Conservation (phyloP, 2,113 vertebrate species). For the Oryctolagus cuniculus region DNA sequence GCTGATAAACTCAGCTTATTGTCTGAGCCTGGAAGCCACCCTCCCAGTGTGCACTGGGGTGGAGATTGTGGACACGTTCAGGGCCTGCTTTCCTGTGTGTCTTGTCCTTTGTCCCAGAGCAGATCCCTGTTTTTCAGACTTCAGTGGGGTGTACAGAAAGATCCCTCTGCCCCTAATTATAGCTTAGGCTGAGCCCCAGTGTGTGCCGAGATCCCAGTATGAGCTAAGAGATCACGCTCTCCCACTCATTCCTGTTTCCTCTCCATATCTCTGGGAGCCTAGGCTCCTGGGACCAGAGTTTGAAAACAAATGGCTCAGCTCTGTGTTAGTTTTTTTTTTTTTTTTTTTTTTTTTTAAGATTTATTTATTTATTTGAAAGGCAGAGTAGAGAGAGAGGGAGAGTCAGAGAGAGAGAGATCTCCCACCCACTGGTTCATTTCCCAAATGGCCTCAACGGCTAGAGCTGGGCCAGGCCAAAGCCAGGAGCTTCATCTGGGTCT, state of each 20-base stretch:
- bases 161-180: not conserved
- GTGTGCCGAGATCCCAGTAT: not conserved
- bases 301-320: not conserved
- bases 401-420: too few relatives aligned
- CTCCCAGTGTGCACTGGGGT: not conserved
- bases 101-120: not conserved
- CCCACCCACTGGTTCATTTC: too few relatives aligned
- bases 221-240: not conserved
- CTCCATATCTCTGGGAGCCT: not conserved
- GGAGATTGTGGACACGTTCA: rapidly evolving
- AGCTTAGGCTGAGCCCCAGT: not conserved
- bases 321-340: not conserved
- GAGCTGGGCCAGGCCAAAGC: too few relatives aligned
- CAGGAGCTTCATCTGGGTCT: too few relatives aligned
- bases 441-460: too few relatives aligned
- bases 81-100: not conserved
- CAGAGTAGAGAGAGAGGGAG: too few relatives aligned
- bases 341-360: too few relatives aligned
- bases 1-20: too few relatives aligned
- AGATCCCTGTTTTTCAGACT: not conserved
- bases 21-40: not conserved
- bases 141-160: not conserved
- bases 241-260: not conserved
- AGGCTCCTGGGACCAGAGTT: not conserved
- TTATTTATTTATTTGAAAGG: too few relatives aligned